Base-by-base conservation (phyloP, 2,113 vertebrate genomes). In the Rhagologus leucostigma region DNA sequence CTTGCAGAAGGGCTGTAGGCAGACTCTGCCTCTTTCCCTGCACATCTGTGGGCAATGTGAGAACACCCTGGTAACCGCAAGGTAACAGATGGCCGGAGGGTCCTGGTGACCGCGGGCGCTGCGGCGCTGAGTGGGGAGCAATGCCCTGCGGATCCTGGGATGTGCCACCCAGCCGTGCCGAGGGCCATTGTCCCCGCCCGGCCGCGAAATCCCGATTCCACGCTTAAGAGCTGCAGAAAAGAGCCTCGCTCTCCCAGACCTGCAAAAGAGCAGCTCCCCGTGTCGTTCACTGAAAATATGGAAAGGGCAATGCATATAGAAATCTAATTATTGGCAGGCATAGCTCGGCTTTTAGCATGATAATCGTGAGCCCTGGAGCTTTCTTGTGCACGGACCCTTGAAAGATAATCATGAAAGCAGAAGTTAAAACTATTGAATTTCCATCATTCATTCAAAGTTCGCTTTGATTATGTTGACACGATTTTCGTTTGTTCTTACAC, bases 271-370 rank as follows among this genome's bases (percentile, higher is more conserved):
- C 94, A 91, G 84, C 82, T 94, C 94, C 75, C 56, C 53, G 1
- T 78, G 87, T 84, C 13, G 6, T 27, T 44, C 78, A 46, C 10
- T 90, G 87, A 64, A 68, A 79, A 73, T 39, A 80, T 4, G 64
- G 87, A 64, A 69, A 87, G 82, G 73, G 84, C 81, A 88, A 93
- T 94, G 91, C 95, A 86, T 94, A 84, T 57, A 94, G 93, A 86
- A 95, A 88, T 81, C 59, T 95, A 84, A 94, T 93, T 90, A 94
- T 35, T 27, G 81, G 67, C 71, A 55, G 68, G 83, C 85, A 62
- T 50, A 18, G 90, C 77, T 79, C 19, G 35, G 70, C 84, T 74
- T 93, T 95, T 91, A 44, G 89, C 84, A 67, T 83, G 82, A 24
- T 56, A 86, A 95, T 84, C 2, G 42, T 32, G 5, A 59, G 68